Conservation (phyloP, 2,888 invertebrate genomes). For the Sabellastarte sp. region DNA sequence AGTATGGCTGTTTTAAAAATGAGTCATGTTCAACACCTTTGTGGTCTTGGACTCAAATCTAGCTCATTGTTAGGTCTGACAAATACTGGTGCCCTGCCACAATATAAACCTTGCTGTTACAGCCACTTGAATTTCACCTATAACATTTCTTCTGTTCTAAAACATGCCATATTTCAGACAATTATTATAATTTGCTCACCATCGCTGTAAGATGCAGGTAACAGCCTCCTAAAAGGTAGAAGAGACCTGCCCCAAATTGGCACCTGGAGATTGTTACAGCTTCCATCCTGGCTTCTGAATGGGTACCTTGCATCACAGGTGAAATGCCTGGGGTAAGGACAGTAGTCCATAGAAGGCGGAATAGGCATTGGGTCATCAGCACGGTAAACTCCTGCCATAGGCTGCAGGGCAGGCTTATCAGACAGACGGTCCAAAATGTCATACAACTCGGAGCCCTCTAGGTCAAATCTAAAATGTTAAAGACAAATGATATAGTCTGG, state of each 20-base stretch:
- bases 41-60: no score
- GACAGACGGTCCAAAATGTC: neutral
- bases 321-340: conserved; percentile 19
- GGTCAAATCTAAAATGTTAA: neutral
- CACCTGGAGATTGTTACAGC: conserved; percentile 35
- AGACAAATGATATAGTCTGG: no score
- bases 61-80: no score
- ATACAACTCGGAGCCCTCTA: neutral
- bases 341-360: conserved; percentile 22
- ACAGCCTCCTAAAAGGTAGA: conserved; percentile 27
- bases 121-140: no score
- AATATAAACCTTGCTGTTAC: no score
- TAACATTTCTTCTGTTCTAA: no score
- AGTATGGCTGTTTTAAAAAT: no score
- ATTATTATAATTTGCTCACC: no score
- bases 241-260: conserved; percentile 27
- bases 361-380: conserved; percentile 18
- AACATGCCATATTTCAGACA: no score
- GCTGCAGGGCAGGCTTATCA: conserved; percentile 7
- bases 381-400: conserved; percentile 7
- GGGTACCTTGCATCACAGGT: neutral
- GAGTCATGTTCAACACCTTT: no score
- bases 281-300: conserved; percentile 30
- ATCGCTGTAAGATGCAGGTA: conserved; percentile 29
- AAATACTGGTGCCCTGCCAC: no score